A percentile compares a stretch with the other conserved stretches of the same genome.
phyloP scores from a whole-genome alignment of 2,113 vertebrate genomes.

The Chaetodon trifascialis region DNA sequence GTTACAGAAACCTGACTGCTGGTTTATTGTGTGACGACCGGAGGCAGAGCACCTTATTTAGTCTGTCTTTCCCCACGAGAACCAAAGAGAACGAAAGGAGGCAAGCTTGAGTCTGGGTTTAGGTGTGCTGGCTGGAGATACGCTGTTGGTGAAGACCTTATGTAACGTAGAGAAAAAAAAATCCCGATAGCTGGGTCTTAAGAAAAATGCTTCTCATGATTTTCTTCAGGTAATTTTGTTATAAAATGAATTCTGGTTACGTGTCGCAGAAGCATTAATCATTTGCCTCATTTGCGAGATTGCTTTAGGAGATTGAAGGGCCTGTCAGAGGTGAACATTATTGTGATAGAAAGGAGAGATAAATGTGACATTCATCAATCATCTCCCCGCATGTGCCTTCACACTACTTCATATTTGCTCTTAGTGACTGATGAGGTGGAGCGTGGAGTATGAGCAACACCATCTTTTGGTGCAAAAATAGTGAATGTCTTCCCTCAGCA shows the following conservation, averaged over 20 bases:
- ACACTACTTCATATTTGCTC: slow-evolving; percentile 15
- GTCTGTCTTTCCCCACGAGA: background rate
- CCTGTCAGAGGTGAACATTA: slow-evolving; percentile 41
- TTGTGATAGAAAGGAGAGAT: slow-evolving; percentile 52
- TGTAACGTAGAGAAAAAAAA: background rate
- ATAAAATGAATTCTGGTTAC: slow-evolving; percentile 27
- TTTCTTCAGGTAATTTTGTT: slow-evolving; percentile 23
- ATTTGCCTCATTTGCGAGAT: slow-evolving; percentile 59
- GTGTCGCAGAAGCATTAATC: slow-evolving; percentile 40
- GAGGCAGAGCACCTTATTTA: background rate
- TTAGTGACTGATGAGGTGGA: slow-evolving; percentile 27
- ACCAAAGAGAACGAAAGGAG: background rate
- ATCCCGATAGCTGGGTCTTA: background rate
- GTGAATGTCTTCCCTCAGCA: background rate
- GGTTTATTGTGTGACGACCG: slow-evolving; percentile 51
- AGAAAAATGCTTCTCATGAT: background rate
- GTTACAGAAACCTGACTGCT: slow-evolving; percentile 42
- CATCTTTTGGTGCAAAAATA: background rate
- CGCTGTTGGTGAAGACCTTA: too few relatives aligned
- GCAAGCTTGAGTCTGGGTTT: background rate
- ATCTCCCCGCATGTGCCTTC: slow-evolving; percentile 9
- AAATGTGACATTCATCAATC: slow-evolving; percentile 58
- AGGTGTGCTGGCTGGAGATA: background rate
- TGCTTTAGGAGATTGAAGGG: slow-evolving; percentile 40
- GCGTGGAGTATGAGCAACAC: background rate